Conservation (phyloP, 2,113 vertebrate species). For the Illadopsis cleaveri region DNA sequence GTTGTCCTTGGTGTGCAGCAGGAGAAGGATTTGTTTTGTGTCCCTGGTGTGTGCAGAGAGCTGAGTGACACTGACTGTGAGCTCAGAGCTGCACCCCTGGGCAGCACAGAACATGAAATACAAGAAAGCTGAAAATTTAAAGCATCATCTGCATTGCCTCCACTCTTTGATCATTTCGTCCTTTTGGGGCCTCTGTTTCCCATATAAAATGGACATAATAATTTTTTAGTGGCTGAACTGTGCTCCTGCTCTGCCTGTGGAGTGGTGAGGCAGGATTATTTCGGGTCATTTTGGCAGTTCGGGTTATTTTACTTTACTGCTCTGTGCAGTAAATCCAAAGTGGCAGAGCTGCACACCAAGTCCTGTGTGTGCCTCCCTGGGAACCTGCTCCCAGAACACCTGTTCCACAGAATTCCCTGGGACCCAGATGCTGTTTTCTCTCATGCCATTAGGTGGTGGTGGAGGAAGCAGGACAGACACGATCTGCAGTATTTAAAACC, state of each 20-base stretch:
- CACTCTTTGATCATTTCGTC: not conserved
- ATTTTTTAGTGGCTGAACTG: not conserved
- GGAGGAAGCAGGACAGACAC: not conserved
- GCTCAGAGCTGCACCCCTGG: not conserved
- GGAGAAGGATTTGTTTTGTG: not conserved
- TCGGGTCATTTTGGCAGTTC: not conserved
- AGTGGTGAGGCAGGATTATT: not conserved
- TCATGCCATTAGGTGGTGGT: conserved; percentile 4
- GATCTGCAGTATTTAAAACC: not conserved
- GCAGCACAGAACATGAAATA: not conserved
- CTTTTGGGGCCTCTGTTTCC: not conserved
- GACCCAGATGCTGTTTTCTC: not conserved
- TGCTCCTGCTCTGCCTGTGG: not conserved
- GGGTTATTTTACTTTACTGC: not conserved
- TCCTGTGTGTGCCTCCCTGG: accelerated
- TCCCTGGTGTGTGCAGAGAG: not conserved
- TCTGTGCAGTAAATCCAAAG: accelerated
- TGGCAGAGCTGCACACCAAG: not conserved
- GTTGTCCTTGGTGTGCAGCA: not conserved
- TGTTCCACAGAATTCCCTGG: accelerated
- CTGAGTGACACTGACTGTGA: not conserved
- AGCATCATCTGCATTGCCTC: not conserved
- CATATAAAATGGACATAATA: accelerated
- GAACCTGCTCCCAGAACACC: not conserved
- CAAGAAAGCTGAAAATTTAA: not conserved